These are phyloP conservation scores for Protophormia terraenovae DNA, from an alignment of 2,888 invertebrate species.

Conservation along the genomic window DNA sequence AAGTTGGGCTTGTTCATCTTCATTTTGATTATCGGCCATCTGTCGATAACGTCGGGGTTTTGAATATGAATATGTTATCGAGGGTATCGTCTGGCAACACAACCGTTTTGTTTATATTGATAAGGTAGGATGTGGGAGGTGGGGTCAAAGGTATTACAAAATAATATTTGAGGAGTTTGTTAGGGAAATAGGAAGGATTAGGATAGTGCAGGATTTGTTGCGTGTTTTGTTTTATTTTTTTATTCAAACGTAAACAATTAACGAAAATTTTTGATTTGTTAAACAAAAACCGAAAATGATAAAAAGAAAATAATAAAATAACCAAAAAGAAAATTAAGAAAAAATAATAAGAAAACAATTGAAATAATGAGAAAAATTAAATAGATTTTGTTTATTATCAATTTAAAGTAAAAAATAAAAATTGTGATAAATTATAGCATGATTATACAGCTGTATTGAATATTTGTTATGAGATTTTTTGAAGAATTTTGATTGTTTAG, in stretches of 20 bases:
- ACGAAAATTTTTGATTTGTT: constrained; percentile 59
- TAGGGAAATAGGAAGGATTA: background rate
- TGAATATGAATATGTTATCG: constrained; percentile 79
- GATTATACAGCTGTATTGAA: constrained; percentile 33
- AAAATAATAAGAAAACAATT: constrained; percentile 53
- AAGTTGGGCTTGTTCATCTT: constrained; percentile 97
- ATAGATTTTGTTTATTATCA: constrained; percentile 6
- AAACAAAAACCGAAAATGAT: constrained; percentile 69
- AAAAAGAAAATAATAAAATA: constrained; percentile 68
- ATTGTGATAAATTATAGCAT: constrained; percentile 32
- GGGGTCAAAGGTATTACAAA: constrained; percentile 44
- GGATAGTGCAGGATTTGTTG: constrained; percentile 60
- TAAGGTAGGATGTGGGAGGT: constrained; percentile 11
- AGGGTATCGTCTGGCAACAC: constrained; percentile 84
- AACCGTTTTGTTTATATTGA: constrained; percentile 78
- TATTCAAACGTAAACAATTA: constrained; percentile 66
- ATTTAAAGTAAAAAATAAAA: constrained; percentile 18
- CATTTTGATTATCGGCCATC: constrained; percentile 98
- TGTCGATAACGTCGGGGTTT: constrained; percentile 84
- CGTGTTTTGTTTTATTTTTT: constrained; percentile 41
- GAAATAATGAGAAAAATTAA: constrained; percentile 66
- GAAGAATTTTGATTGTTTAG: background rate
- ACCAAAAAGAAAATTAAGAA: constrained; percentile 70
- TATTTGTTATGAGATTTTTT: constrained; percentile 4
- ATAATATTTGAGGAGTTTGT: constrained; percentile 30